A percentile compares a stretch with the other conserved stretches of the same genome.
Evolutionary conservation across 2,797 vertebrate species (phyloP).

Genomic region (Amniataba percoides): DNA sequence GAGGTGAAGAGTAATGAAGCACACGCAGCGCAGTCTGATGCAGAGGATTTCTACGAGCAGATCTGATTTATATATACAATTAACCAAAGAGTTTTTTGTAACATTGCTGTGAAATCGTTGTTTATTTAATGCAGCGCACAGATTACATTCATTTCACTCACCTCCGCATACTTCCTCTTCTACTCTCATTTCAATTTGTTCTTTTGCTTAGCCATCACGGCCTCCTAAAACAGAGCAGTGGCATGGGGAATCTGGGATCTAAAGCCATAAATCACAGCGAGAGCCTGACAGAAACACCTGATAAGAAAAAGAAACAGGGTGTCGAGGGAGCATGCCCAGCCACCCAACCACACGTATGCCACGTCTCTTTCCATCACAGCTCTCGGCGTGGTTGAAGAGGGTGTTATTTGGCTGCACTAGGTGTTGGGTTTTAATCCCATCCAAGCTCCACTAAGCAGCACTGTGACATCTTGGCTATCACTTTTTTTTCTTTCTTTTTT

Average conservation of each 20-base stretch:
- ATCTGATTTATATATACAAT: slow-evolving; percentile 8
- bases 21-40: slow-evolving; percentile 12
- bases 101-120: background rate
- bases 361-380: slow-evolving; percentile 45
- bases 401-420: slow-evolving; percentile 69
- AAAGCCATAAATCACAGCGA: slow-evolving; percentile 63
- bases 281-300: slow-evolving; percentile 63
- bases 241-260: slow-evolving; percentile 30
- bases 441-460: slow-evolving; percentile 51
- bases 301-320: slow-evolving; percentile 62
- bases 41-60: background rate
- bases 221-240: slow-evolving; percentile 7
- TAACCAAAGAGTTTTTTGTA: background rate
- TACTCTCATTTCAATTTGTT: slow-evolving; percentile 7
- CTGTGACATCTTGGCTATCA: slow-evolving; percentile 39
- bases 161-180: background rate
- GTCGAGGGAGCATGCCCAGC: slow-evolving; percentile 57
- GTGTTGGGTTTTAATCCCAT: slow-evolving; percentile 71
- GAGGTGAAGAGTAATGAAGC: slow-evolving; percentile 38
- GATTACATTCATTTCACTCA: background rate
- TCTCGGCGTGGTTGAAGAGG: slow-evolving; percentile 65
- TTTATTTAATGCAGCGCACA: background rate
- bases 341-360: slow-evolving; percentile 52
- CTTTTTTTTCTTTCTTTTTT: slow-evolving; percentile 24
- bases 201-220: slow-evolving; percentile 10